A percentile compares a stretch with the other conserved stretches of the same genome.
Conservation (phyloP, 2,888 invertebrate species). For the Drosophila lutescens region DNA sequence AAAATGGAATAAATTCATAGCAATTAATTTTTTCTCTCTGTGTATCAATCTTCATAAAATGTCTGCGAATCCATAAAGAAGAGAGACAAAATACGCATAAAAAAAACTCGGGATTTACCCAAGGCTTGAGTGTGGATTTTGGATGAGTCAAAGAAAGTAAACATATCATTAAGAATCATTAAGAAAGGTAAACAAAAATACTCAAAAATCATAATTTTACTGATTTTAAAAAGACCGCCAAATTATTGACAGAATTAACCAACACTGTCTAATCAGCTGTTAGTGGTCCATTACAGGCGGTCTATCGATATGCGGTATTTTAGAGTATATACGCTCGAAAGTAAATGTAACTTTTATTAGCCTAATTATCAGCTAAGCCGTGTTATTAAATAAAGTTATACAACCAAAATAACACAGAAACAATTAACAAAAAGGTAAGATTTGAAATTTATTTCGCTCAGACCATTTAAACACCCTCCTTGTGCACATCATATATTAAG, state of each 20-base stretch:
- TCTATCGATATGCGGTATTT: constrained; percentile 13
- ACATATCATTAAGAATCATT: not conserved
- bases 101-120: constrained; percentile 15
- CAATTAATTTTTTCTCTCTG: not conserved
- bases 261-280: constrained; percentile 9
- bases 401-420: not conserved
- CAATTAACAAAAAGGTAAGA: fast-evolving
- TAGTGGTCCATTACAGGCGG: not conserved
- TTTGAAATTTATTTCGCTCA: too few species aligned
- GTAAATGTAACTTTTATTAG: not conserved
- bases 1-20: not conserved
- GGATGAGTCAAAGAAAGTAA: not conserved
- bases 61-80: not conserved
- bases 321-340: not conserved
- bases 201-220: not conserved
- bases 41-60: not conserved
- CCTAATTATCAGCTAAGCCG: not conserved
- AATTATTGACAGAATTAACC: not conserved
- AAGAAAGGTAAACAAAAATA: not conserved
- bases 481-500: not conserved
- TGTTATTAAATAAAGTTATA: not conserved
- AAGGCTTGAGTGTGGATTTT: not conserved
- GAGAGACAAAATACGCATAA: too few species aligned
- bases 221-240: constrained; percentile 4
- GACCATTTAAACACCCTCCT: too few species aligned